Percentiles rank a stretch among this genome's conserved stretches.
Conservation (phyloP, 2,888 invertebrate species). For the Brenthis ino region DNA sequence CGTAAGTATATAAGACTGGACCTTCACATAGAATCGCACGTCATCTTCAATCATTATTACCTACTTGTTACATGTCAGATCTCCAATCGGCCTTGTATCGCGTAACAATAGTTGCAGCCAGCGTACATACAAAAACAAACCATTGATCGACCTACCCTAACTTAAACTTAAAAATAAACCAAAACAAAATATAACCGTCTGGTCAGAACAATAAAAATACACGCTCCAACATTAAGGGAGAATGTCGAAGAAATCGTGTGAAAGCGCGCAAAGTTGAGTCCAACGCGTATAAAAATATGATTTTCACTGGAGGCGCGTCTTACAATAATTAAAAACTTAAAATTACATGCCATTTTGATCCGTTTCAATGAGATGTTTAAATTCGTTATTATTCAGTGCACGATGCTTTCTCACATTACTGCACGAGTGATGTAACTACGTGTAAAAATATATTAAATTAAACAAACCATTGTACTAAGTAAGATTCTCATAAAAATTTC, state of each 20-base stretch:
- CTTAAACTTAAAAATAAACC: neutral
- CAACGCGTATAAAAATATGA: slow-evolving; percentile 39
- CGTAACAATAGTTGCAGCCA: slow-evolving; percentile 46
- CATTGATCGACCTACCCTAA: slow-evolving; percentile 38
- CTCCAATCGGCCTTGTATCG: slow-evolving; percentile 52
- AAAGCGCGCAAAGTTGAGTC: slow-evolving; percentile 52
- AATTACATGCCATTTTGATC: slow-evolving; percentile 35
- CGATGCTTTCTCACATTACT: slow-evolving; percentile 64
- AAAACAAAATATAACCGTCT: neutral
- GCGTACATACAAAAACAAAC: slow-evolving; percentile 27
- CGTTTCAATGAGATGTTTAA: slow-evolving; percentile 23
- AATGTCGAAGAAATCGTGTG: slow-evolving; percentile 57
- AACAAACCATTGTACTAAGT: slow-evolving; percentile 29
- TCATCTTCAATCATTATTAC: slow-evolving; percentile 46
- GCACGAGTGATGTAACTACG: slow-evolving; percentile 58
- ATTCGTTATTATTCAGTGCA: slow-evolving; percentile 34
- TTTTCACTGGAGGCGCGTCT: slow-evolving; percentile 37
- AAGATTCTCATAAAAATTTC: slow-evolving; percentile 24
- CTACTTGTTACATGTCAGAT: slow-evolving; percentile 52
- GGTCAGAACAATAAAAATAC: slow-evolving; percentile 1
- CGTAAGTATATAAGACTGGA: slow-evolving; percentile 1
- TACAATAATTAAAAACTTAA: slow-evolving; percentile 34
- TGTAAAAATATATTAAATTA: slow-evolving; percentile 48
- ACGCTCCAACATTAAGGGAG: slow-evolving; percentile 26
- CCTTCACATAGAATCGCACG: slow-evolving; percentile 32